phyloP scores from a whole-genome alignment of 2,113 vertebrate genomes.

The Sakesphorus luctuosus region DNA sequence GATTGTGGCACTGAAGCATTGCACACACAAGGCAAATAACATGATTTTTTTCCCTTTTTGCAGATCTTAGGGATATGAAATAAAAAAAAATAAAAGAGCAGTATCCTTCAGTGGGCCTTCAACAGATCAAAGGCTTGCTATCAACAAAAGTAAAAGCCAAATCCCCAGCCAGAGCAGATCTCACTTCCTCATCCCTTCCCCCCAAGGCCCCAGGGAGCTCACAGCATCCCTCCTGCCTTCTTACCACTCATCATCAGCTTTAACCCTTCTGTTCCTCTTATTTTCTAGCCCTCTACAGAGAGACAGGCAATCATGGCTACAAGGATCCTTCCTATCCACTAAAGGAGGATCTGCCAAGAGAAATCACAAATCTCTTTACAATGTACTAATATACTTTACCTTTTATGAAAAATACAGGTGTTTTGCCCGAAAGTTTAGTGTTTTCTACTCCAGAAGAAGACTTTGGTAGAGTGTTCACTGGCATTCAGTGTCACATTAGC shows the following conservation, averaged over 20 bases:
- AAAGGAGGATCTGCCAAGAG: neutral
- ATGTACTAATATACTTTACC: neutral
- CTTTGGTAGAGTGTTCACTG: neutral
- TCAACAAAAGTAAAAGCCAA: neutral
- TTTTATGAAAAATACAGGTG: neutral
- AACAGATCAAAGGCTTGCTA: neutral
- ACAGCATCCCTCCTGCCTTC: neutral
- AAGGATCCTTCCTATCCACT: neutral
- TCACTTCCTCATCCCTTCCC: neutral
- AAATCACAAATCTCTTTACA: neutral
- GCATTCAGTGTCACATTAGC: neutral
- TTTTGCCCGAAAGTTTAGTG: neutral
- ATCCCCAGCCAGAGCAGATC: neutral
- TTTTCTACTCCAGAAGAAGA: neutral
- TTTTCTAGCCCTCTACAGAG: neutral
- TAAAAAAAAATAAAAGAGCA: fast-evolving
- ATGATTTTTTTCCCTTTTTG: neutral
- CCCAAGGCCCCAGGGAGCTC: neutral
- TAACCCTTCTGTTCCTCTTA: slow-evolving; percentile 14
- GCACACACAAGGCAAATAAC: neutral
- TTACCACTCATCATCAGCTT: neutral
- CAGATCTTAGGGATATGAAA: neutral
- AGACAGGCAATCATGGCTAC: neutral
- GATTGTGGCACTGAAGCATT: fast-evolving
- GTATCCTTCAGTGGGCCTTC: neutral